Base-by-base conservation (phyloP, 2,797 vertebrate genomes). In the Rousettus madagascariensis region DNA sequence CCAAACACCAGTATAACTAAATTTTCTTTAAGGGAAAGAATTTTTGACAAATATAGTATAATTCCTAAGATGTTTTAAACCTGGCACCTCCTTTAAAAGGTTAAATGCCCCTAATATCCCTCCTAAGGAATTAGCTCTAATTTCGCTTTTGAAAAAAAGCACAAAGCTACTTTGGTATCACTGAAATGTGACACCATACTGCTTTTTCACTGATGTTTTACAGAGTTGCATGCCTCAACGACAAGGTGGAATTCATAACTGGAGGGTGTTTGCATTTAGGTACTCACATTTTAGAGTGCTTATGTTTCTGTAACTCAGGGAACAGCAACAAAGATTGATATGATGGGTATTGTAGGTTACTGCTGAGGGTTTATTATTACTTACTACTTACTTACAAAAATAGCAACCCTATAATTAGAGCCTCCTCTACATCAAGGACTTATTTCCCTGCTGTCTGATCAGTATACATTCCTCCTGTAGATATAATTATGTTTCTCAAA, bases 321-420 rank as follows among this genome's bases (percentile, higher is more conserved):
- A 75, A 65, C 43, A 86, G 51, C 43, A 49, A 5, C 9, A 10
- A 55, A 68, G 41, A 71, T 16, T 63, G 8, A 82, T 22, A 3
- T 19, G 26, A 69, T 75, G 59, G 24, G 4, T 71, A 88, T 78
- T 43, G 16, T 75, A 84, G 59, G 38, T 80, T 87, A 68, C 46
- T 94, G 8, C 16, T 6, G 12, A 33, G 6, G 46, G 55, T 90
- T 91, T 72, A 69, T 94, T 89, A 49, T 77, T 94, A 71, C n/a
- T 92, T 57, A 53, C 30, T 94, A 71, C n/a, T 92, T 57, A 53
- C 30, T 91, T 95, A 33, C 71, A 72, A 96, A 95, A 96, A 59
- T 51, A 94, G 12, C 22, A 72, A 36, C 6, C 10, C 68, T 94
- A 57, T 79, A 68, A 49, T 88, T 82, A 85, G n/a, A 71, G 6